These are phyloP conservation scores for Hemistola chrysoprasaria DNA, from an alignment of 2,888 invertebrate genomes.

Conservation along the genomic window DNA sequence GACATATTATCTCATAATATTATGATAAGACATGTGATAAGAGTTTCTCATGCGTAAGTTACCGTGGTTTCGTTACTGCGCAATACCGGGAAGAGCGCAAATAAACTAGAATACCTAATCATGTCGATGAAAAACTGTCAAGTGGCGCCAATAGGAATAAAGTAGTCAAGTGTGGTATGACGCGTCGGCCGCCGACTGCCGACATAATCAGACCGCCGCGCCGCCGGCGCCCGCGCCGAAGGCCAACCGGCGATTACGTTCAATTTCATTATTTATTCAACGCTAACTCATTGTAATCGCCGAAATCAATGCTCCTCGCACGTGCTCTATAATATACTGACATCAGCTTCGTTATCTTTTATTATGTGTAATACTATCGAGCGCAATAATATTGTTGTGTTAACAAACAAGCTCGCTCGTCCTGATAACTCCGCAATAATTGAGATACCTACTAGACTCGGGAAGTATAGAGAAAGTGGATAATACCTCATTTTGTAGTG, in stretches of 20 bases:
- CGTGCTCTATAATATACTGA: conserved; percentile 23
- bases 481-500: too few species aligned
- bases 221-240: conserved; percentile 48
- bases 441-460: too few species aligned
- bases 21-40: too few species aligned
- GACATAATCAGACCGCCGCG: too few species aligned
- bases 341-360: conserved; percentile 11
- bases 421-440: too few species aligned
- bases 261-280: conserved; percentile 49
- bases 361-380: conserved; percentile 3
- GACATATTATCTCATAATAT: too few species aligned
- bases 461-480: too few species aligned
- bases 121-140: conserved; percentile 31
- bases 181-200: conserved; percentile 26
- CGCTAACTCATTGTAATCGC: conserved; percentile 30
- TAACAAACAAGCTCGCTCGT: too few species aligned
- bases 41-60: too few species aligned
- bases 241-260: conserved; percentile 50
- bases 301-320: conserved; percentile 26
- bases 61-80: too few species aligned
- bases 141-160: conserved; percentile 40
- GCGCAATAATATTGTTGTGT: too few species aligned
- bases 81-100: conserved; percentile 2
- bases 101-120: conserved; percentile 15
- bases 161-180: conserved; percentile 17